Evolutionary conservation across 2,797 vertebrate genomes (phyloP).

Genomic region (Pogoniulus pusillus): DNA sequence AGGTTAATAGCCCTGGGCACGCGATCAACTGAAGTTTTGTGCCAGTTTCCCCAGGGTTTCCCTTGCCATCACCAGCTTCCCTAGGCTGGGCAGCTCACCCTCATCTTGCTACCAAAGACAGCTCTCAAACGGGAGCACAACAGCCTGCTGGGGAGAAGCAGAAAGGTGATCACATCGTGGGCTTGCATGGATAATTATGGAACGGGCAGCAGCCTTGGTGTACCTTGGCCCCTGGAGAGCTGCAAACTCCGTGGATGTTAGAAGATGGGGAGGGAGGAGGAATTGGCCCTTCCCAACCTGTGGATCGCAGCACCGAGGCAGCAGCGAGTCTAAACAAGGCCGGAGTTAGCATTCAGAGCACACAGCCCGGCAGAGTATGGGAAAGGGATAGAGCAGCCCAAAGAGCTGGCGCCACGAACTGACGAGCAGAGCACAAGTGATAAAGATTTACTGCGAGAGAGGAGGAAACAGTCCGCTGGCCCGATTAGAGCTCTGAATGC

Average conservation of each 20-base stretch:
- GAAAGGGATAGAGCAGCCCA: conserved; percentile 73
- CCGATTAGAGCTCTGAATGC: conserved; percentile 81
- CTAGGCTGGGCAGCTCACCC: conserved; percentile 18
- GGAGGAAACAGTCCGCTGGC: conserved; percentile 77
- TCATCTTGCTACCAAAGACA: conserved; percentile 2
- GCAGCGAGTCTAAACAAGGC: conserved; percentile 20
- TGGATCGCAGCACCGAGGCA: neutral
- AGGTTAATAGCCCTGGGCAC: conserved; percentile 48
- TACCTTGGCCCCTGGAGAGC: neutral
- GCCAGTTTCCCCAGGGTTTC: conserved; percentile 45
- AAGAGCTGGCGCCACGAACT: conserved; percentile 80
- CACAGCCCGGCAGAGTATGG: conserved; percentile 65
- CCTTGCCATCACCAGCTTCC: conserved; percentile 20
- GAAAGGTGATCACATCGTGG: neutral
- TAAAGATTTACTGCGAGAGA: conserved; percentile 83
- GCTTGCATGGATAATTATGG: conserved; percentile 28
- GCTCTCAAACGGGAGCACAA: neutral
- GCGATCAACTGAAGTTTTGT: conserved; percentile 8
- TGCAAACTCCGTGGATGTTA: rapidly evolving
- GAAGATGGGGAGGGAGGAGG: neutral
- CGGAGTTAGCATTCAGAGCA: conserved; percentile 71
- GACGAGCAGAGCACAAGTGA: conserved; percentile 76
- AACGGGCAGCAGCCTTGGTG: neutral
- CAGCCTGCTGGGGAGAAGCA: neutral
- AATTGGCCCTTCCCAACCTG: neutral